These are phyloP conservation scores for Metopolophium dirhodum DNA, from an alignment of 1,140 invertebrate genomes.

Conservation along the genomic window DNA sequence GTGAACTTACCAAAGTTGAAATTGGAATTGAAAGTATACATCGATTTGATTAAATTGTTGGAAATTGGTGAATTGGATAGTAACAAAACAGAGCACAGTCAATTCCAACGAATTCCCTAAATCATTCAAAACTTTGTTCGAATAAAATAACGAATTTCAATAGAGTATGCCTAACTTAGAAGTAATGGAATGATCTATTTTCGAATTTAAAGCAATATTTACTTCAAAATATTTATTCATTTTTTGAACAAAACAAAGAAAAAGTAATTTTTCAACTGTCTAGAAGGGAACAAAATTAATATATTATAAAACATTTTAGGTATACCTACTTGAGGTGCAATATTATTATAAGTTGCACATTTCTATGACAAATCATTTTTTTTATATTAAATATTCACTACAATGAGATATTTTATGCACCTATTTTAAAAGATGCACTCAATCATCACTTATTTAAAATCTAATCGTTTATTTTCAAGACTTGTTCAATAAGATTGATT, in stretches of 20 bases:
- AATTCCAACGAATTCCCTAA: neutral
- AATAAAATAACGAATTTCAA: neutral
- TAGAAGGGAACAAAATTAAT: neutral
- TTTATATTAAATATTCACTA: neutral
- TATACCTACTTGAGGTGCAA: neutral
- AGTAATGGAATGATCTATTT: neutral
- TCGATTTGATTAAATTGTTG: neutral
- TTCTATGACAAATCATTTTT: neutral
- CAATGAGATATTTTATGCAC: neutral
- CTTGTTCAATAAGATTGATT: conserved; percentile 33
- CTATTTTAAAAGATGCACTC: neutral
- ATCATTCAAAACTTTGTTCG: neutral
- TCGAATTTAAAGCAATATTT: neutral
- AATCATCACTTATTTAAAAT: conserved; percentile 25
- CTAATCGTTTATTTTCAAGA: conserved; percentile 22
- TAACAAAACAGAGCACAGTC: neutral
- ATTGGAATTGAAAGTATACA: neutral
- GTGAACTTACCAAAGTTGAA: neutral
- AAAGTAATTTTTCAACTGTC: neutral
- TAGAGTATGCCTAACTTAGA: neutral
- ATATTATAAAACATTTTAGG: neutral
- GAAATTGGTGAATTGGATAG: neutral
- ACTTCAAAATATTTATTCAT: neutral
- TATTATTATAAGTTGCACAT: neutral
- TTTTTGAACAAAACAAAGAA: neutral